Conservation (phyloP, 2,888 invertebrate genomes). For the Platycheirus albimanus region DNA sequence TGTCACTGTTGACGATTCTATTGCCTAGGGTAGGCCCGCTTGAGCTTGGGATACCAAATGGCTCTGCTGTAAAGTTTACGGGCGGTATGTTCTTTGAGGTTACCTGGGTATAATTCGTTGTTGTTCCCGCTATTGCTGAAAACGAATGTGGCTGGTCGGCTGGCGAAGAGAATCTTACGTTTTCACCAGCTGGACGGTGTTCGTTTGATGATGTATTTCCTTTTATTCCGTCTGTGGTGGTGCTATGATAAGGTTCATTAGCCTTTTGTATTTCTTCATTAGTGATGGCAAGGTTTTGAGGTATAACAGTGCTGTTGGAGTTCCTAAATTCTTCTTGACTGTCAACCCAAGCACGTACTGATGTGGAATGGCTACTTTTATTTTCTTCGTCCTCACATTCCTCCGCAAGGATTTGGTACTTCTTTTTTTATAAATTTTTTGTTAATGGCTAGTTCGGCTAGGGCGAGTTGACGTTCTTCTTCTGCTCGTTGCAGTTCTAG, state of each 20-base stretch:
- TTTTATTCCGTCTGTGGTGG: not conserved
- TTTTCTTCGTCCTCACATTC: not conserved
- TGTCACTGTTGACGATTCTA: no score
- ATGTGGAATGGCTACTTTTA: not conserved
- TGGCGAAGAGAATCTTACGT: not conserved
- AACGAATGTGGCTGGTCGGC: no score
- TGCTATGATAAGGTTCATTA: not conserved
- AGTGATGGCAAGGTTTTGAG: not conserved
- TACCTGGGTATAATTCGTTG: no score
- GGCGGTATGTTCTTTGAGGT: no score
- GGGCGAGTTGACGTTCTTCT: not conserved
- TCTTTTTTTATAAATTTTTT: no score
- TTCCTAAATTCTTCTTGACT: not conserved
- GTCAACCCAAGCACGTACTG: not conserved
- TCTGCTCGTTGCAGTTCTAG: not conserved
- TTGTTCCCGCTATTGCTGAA: no score
- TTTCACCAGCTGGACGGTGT: not conserved
- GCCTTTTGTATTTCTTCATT: not conserved
- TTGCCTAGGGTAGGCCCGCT: no score
- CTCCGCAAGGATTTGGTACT: not conserved
- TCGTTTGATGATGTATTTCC: not conserved
- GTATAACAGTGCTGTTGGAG: not conserved
- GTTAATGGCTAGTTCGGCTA: no score
- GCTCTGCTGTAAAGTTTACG: no score
- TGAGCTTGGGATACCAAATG: no score